Base-by-base conservation (phyloP, 2,888 invertebrate genomes). In the Oasisia sp. region DNA sequence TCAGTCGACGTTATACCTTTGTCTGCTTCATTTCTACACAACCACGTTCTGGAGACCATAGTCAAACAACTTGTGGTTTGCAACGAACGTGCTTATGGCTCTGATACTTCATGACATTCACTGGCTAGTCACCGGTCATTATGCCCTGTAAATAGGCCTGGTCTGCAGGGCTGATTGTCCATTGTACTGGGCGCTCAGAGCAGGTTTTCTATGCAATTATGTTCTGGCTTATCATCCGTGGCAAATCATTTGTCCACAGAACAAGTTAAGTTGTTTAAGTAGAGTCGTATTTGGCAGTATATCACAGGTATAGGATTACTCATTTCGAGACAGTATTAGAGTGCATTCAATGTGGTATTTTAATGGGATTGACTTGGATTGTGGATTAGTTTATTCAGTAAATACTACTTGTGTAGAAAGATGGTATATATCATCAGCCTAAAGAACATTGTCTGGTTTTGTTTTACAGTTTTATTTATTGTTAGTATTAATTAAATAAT, bases 251-350 rank as follows among this genome's bases (percentile, higher is more conserved):
- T 74, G 74, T 74, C 19, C 27, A 27, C 74, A 27, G 74, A 27
- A 74, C 74, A 74, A 27, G 74, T 74, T 74, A n/a, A 74, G 74
- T 74, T 74, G 74, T 74, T 74, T 74, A 74, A 74, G 27, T 74
- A 74, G 19, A n/a, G 5, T 27, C n/a, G 14, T 74, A 27, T 74
- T n/a, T 3, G 27, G n/a, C n/a, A 7, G 74, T 19, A n/a, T 27
- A 74, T n/a, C 74, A 27, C 74, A 27, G n/a, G 74, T 74, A 19
- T 74, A 14, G 27, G 74, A 74, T 74, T 74, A 74, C 74, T 74
- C 1, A n/a, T 74, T 74, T 74, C 27, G 27, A 74, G 74, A 74
- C 74, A 4, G 74, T 74, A 27, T 74, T 27, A 50, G 50, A 50
- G 27, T 74, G 74, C 74, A 74, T 74, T 74, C 74, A 74, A 27